These are phyloP conservation scores for Candoia aspera DNA, from an alignment of 2,113 vertebrate genomes.

Conservation along the genomic window DNA sequence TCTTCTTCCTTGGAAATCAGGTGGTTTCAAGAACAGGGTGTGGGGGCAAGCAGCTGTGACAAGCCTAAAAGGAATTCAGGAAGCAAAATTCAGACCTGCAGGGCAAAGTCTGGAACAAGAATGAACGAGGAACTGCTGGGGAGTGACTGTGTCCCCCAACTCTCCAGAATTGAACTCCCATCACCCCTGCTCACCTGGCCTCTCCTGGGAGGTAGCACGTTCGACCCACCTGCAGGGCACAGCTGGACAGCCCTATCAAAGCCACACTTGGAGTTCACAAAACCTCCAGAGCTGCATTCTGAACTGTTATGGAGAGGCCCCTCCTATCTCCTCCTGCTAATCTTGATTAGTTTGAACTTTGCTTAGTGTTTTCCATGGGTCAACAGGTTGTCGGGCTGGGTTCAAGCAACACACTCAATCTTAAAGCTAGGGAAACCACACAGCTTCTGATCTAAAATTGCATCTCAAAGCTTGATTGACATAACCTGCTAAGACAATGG, in stretches of 20 bases:
- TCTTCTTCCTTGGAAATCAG: not conserved
- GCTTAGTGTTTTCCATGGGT: no score
- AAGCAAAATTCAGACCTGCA: not conserved
- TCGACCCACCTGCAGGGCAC: no score
- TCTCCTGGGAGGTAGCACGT: not conserved
- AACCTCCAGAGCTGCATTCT: no score
- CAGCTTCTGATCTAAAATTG: no score
- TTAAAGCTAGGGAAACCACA: no score
- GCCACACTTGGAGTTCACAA: no score
- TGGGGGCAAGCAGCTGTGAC: not conserved
- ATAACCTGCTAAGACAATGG: no score
- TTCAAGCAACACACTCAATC: no score
- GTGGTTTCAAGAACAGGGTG: not conserved
- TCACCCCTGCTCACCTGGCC: not conserved
- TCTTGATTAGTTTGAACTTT: not conserved
- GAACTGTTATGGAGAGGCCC: no score
- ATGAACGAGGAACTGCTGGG: not conserved
- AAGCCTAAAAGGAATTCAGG: not conserved
- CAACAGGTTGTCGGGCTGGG: no score
- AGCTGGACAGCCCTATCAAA: no score
- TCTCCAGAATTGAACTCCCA: not conserved
- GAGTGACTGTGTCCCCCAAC: not conserved
- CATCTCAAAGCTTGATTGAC: no score
- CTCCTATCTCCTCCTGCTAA: not conserved
- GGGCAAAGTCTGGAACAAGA: not conserved